Conservation (phyloP, 2,113 vertebrate species). For the Python bivittatus region DNA sequence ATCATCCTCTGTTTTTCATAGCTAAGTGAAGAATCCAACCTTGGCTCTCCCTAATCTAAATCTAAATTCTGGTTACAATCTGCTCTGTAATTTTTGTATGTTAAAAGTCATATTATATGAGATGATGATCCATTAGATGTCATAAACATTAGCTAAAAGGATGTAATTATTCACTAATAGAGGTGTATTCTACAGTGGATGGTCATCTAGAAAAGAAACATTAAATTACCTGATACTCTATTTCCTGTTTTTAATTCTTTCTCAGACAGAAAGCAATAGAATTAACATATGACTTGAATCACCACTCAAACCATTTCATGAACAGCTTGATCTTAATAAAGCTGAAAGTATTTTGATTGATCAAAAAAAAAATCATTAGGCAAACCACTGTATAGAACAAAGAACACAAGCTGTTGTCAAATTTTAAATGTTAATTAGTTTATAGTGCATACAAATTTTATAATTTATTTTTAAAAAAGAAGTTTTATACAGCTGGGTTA, state of each 20-base stretch:
- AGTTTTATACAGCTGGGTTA: background rate
- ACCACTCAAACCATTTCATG: background rate
- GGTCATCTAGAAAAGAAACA: background rate
- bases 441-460: background rate
- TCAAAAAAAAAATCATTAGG: background rate
- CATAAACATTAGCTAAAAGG: background rate
- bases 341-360: background rate
- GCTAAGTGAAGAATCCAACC: background rate
- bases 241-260: background rate
- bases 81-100: background rate
- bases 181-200: background rate
- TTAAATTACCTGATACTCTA: background rate
- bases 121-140: background rate
- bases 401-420: background rate
- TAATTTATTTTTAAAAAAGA: background rate
- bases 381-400: background rate
- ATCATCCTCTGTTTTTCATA: background rate
- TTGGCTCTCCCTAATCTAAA: background rate
- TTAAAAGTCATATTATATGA: background rate
- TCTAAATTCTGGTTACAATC: background rate
- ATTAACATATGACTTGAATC: background rate
- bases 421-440: background rate
- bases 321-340: background rate
- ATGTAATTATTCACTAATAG: background rate
- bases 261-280: background rate